phyloP scores from a whole-genome alignment of 2,888 invertebrate species.

The Strigamia crassipes region DNA sequence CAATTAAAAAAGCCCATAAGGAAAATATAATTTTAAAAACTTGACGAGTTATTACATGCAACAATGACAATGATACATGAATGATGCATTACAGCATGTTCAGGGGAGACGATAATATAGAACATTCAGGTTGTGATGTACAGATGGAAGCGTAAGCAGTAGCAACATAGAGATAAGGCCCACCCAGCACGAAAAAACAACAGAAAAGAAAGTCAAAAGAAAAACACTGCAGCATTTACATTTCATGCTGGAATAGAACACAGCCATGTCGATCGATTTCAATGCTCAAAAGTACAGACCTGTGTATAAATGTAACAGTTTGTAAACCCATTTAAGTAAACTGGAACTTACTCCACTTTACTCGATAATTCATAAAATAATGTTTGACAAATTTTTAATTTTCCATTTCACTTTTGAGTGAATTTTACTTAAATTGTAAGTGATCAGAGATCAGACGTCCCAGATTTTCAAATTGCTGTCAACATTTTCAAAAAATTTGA shows the following conservation, averaged over 20 bases:
- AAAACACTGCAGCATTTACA: not conserved
- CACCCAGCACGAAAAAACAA: not conserved
- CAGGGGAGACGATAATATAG: not conserved
- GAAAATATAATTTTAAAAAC: not conserved
- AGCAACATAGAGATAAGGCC: not conserved
- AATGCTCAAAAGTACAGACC: slow-evolving; percentile 43
- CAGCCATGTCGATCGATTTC: slow-evolving; percentile 25
- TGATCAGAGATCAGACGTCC: too few species aligned
- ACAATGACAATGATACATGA: slow-evolving; percentile 34
- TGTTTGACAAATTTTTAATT: too few species aligned
- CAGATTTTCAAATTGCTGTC: too few species aligned
- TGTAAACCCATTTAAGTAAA: not conserved
- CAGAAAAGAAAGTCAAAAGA: not conserved
- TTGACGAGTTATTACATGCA: not conserved
- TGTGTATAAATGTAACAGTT: slow-evolving; percentile 46
- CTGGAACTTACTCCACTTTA: not conserved
- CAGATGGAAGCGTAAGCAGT: not conserved
- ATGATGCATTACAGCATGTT: slow-evolving; percentile 19
- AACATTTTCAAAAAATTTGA: too few species aligned
- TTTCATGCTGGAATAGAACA: slow-evolving; percentile 19
- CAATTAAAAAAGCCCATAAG: slow-evolving; percentile 3
- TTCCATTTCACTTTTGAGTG: too few species aligned
- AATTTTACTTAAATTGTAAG: too few species aligned
- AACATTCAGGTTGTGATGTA: not conserved
- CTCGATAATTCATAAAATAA: not conserved